phyloP scores from a whole-genome alignment of 2,888 invertebrate species.

The Calliphora vomitoria region DNA sequence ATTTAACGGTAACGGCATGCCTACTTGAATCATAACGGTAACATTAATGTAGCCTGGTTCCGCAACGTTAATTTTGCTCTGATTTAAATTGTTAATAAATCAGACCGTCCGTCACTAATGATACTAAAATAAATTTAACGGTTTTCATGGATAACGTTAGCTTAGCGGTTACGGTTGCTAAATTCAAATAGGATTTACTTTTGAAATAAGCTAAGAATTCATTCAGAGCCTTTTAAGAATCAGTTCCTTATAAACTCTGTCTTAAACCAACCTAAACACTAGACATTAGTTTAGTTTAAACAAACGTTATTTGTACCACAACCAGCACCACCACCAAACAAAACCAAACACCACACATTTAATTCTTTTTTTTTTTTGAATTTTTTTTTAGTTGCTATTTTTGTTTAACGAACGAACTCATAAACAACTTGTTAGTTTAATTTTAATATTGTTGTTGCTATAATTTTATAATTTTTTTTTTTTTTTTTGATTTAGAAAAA shows the following conservation, averaged over 20 bases:
- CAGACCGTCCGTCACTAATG: no score
- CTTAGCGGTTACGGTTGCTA: no score
- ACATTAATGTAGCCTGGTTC: no score
- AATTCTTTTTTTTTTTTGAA: constrained; percentile 29
- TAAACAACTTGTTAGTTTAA: constrained; percentile 67
- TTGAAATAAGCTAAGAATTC: no score
- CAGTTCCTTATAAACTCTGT: not conserved
- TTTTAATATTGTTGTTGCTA: constrained; percentile 35
- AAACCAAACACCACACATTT: constrained; percentile 3
- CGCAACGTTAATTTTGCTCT: no score
- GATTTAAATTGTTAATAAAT: no score
- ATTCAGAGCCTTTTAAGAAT: not conserved
- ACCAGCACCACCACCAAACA: not conserved
- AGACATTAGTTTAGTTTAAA: not conserved
- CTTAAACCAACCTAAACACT: constrained; percentile 9
- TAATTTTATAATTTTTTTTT: not conserved
- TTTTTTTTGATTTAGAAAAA: constrained; percentile 11
- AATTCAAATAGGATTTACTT: no score
- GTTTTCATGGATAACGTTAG: no score
- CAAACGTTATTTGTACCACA: not conserved
- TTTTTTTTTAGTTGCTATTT: not conserved
- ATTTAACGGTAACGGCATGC: no score
- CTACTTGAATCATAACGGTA: no score
- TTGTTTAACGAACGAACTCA: constrained; percentile 53
- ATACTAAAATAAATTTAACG: no score